A percentile compares a stretch with the other conserved stretches of the same genome.
Evolutionary conservation across 2,113 vertebrate species (phyloP).

Genomic region (Bufo gargarizans): DNA sequence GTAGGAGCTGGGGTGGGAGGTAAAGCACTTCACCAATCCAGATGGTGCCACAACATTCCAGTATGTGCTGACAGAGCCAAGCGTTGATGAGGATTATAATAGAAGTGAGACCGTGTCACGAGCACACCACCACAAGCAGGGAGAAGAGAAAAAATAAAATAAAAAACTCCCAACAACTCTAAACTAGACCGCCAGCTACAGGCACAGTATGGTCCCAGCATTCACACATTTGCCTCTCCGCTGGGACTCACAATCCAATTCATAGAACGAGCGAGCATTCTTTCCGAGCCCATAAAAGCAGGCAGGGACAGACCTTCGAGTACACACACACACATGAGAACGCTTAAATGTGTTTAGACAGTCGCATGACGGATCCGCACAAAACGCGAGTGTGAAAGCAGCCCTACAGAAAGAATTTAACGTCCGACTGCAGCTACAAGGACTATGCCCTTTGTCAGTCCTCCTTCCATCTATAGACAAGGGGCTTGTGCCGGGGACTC

Average conservation of each 20-base stretch:
- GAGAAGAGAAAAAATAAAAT: background rate
- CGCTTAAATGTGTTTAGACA: background rate
- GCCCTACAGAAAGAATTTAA: background rate
- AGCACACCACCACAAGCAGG: background rate
- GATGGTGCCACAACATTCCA: conserved; percentile 35
- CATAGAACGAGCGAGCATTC: background rate
- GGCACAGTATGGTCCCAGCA: background rate
- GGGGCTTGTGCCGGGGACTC: background rate
- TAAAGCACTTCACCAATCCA: conserved; percentile 13
- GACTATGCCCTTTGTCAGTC: background rate
- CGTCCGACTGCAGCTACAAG: background rate
- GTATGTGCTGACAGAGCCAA: conserved; percentile 45
- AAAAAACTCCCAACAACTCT: background rate
- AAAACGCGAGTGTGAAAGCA: too few relatives aligned
- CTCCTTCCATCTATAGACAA: background rate
- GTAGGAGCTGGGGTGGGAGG: conserved; percentile 16
- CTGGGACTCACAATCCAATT: background rate
- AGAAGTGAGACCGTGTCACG: conserved; percentile 39
- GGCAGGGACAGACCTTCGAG: background rate
- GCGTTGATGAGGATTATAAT: conserved; percentile 41
- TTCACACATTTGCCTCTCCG: background rate
- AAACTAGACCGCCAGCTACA: background rate
- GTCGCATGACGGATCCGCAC: background rate
- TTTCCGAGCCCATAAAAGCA: background rate
- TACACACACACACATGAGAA: background rate